Conservation (phyloP, 2,888 invertebrate genomes). For the Yponomeuta cagnagella region DNA sequence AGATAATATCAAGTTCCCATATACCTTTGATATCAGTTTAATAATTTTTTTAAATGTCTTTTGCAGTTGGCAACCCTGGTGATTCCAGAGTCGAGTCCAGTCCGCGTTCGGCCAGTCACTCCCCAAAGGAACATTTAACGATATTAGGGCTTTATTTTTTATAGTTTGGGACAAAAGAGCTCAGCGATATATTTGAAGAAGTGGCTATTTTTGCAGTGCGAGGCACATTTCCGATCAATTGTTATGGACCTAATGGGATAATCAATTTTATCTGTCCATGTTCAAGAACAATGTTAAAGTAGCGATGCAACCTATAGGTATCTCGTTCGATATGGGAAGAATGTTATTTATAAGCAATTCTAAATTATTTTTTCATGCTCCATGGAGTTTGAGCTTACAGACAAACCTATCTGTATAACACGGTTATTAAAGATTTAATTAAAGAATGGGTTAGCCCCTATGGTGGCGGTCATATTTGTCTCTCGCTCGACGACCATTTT, state of each 20-base stretch:
- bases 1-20: too few species aligned
- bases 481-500: too few species aligned
- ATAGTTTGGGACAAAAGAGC: slow-evolving; percentile 71
- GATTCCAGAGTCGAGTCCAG: slow-evolving; percentile 44
- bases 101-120: slow-evolving; percentile 63
- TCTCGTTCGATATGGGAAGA: too few species aligned
- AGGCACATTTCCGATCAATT: slow-evolving; percentile 10
- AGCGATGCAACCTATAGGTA: too few species aligned
- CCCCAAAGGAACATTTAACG: slow-evolving; percentile 73
- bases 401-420: too few species aligned
- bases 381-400: too few species aligned
- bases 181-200: slow-evolving; percentile 59
- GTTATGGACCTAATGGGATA: slow-evolving; percentile 1
- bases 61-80: slow-evolving; percentile 41
- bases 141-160: slow-evolving; percentile 75
- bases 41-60: neutral
- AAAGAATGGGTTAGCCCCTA: too few species aligned
- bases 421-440: too few species aligned
- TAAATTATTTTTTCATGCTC: too few species aligned
- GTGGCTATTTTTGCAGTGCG: slow-evolving; percentile 44
- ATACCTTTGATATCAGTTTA: too few species aligned
- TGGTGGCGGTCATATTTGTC: too few species aligned
- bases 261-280: slow-evolving; percentile 1
- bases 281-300: neutral
- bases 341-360: too few species aligned